Percentiles rank a stretch among this genome's conserved stretches.
Evolutionary conservation across 2,113 vertebrate genomes (phyloP).

Genomic region (Panthera uncia): DNA sequence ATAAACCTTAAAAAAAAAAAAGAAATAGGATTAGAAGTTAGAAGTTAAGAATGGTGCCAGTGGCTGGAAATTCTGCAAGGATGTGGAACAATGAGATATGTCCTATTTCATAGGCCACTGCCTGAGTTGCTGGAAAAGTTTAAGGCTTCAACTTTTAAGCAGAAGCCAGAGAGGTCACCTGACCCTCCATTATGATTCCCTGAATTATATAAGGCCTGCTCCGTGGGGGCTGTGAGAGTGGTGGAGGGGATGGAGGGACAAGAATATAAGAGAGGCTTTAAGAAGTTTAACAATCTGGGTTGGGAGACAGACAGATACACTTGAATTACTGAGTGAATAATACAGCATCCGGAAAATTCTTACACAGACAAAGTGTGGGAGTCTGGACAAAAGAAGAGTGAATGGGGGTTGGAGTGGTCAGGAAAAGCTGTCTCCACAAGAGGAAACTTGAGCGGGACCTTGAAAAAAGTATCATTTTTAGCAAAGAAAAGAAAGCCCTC

Average conservation of each 20-base stretch:
- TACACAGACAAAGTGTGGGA: neutral
- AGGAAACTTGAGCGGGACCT: conserved; percentile 49
- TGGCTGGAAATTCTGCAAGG: neutral
- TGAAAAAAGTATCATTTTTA: conserved; percentile 53
- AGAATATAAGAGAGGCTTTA: conserved; percentile 9
- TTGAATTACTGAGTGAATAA: conserved; percentile 47
- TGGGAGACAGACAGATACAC: conserved; percentile 15
- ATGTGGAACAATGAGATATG: neutral
- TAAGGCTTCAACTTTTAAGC: neutral
- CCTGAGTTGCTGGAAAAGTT: neutral
- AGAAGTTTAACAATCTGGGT: neutral
- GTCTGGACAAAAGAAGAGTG: conserved; percentile 38
- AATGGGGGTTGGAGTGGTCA: conserved; percentile 27
- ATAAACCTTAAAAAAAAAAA: no score
- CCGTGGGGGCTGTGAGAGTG: neutral
- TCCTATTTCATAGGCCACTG: neutral
- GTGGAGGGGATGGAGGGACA: neutral
- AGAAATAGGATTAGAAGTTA: neutral
- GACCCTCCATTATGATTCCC: neutral
- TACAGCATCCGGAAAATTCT: neutral
- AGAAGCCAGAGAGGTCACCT: neutral
- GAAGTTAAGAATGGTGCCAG: neutral
- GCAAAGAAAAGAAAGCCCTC: conserved; percentile 51
- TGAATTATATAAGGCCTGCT: neutral
- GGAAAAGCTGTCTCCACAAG: conserved; percentile 13